A percentile compares a stretch with the other conserved stretches of the same genome.
phyloP scores from a whole-genome alignment of 1,140 invertebrate genomes.

The Aplysia californica region DNA sequence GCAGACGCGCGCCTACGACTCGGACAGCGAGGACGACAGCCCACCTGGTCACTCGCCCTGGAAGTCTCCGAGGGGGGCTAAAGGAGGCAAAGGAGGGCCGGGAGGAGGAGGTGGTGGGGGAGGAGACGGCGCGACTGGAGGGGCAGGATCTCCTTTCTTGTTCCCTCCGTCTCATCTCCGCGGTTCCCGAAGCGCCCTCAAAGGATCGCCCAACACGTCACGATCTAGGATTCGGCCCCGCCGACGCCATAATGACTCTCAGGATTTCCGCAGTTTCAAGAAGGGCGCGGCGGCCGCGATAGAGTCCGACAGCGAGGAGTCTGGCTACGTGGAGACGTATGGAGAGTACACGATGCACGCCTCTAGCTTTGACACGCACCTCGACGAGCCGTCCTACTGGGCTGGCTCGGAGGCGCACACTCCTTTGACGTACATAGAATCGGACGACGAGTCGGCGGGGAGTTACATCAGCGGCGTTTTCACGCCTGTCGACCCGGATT shows the following conservation, averaged over 20 bases:
- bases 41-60: conserved; percentile 34
- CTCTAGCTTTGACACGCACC: conserved; percentile 60
- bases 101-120: conserved; percentile 29
- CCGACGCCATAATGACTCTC: conserved; percentile 36
- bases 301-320: conserved; percentile 62
- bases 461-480: conserved; percentile 56
- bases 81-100: conserved; percentile 10
- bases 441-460: conserved; percentile 58
- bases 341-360: conserved; percentile 58
- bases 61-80: conserved; percentile 21
- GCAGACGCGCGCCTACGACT: conserved; percentile 35
- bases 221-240: conserved; percentile 32
- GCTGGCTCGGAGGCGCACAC: conserved; percentile 29
- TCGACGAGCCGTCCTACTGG: conserved; percentile 46
- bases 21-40: conserved; percentile 42
- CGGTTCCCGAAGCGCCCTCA: conserved; percentile 19
- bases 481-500: conserved; percentile 48
- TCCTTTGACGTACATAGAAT: conserved; percentile 34
- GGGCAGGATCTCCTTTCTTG: neutral
- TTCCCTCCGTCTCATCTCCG: conserved; percentile 21
- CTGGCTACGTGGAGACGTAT: conserved; percentile 63
- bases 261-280: conserved; percentile 38
- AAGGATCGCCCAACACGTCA: conserved; percentile 27
- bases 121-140: conserved; percentile 13
- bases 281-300: conserved; percentile 39